Evolutionary conservation across 2,797 vertebrate genomes (phyloP).

Genomic region (Oryzias sinensis): DNA sequence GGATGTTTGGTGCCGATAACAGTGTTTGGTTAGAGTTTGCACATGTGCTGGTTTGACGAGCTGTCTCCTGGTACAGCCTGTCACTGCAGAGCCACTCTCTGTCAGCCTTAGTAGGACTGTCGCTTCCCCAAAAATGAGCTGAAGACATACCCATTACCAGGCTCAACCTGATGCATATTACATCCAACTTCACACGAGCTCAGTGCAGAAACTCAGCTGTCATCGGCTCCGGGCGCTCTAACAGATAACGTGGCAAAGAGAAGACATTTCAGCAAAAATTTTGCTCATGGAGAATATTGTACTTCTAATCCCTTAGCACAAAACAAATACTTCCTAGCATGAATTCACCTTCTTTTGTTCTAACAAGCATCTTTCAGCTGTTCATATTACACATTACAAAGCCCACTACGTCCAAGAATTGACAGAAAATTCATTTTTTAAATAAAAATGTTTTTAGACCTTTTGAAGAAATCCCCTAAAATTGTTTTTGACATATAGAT

Average conservation of each 20-base stretch:
- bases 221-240: slow-evolving; percentile 15
- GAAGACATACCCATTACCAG: slow-evolving; percentile 36
- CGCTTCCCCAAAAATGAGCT: slow-evolving; percentile 16
- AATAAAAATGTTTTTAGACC: too few species aligned
- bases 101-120: slow-evolving; percentile 34
- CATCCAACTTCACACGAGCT: slow-evolving; percentile 25
- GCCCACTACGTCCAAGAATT: too few species aligned
- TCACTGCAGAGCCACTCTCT: slow-evolving; percentile 53
- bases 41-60: slow-evolving; percentile 28
- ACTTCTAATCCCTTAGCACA: not conserved
- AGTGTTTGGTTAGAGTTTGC: slow-evolving; percentile 8
- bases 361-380: too few species aligned
- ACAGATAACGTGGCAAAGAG: slow-evolving; percentile 21
- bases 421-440: too few species aligned
- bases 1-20: slow-evolving; percentile 15
- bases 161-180: slow-evolving; percentile 29
- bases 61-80: slow-evolving; percentile 36
- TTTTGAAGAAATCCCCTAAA: too few species aligned
- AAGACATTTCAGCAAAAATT: slow-evolving; percentile 10
- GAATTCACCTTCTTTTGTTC: too few species aligned
- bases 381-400: too few species aligned
- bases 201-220: slow-evolving; percentile 27
- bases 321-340: too few species aligned
- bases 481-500: too few species aligned
- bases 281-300: slow-evolving; percentile 7